Base-by-base conservation (phyloP, 2,888 invertebrate species). In the Choreutis nemorana region DNA sequence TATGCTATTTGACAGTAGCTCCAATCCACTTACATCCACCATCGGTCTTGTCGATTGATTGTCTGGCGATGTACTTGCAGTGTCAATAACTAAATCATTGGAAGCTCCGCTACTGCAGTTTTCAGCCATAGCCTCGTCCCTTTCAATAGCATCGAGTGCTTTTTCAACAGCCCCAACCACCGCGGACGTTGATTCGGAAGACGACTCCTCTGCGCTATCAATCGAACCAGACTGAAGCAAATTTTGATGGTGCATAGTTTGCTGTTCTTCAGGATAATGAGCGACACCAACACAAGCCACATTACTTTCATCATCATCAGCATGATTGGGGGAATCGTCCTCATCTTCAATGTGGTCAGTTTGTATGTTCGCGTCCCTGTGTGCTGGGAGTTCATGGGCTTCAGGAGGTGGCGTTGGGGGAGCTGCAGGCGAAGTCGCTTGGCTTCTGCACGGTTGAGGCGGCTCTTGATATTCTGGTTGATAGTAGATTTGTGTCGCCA, bases 1-100 rank as follows among this genome's bases (percentile, higher is more conserved):
- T 34, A 93, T 91, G 54, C 92, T 92, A 48, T 92, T 92, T 0
- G 92, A 92, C 13, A 93, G 60, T 22, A 93, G 63, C 55, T 93
- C 91, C 16, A 94, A 64, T 0, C 93, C 93, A 41, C 90, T 91
- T 4, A 91, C 68, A 53, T 92, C 91, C 1, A 89, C 86, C 9
- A 60, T 56, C 1, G 58, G 55, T 14, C 61, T 46, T 2, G 54
- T 20, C 2, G 52, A 40, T 3, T 47, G 50, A n/a, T 50, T 45
- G 2, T 62, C 36, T 1, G 73, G 64, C 4, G 72, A 61, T 2
- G 52, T 48, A 23, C 52, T 55, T 1, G 62, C 63, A 2, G 79
- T 81, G 25, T 81, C 81, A 33, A 78, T 77, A 2, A 82, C 63
- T 28, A 81, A 51, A 24, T 79, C 80, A 14, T 68, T 59, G 1